Evolutionary conservation across 1,140 invertebrate species (phyloP).

Genomic region (Drosophila funebris): DNA sequence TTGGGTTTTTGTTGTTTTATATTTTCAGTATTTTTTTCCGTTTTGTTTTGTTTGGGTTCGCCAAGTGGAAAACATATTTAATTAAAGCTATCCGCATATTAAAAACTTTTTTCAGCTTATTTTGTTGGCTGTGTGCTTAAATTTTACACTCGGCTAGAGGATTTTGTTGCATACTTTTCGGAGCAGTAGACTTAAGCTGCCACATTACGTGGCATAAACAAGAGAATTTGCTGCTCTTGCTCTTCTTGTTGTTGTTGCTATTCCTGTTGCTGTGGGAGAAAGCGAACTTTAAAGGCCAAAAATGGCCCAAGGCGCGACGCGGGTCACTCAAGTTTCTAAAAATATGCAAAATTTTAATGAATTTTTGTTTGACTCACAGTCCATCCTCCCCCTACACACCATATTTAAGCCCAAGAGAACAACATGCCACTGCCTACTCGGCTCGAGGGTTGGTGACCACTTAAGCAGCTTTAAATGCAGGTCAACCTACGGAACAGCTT

Average conservation of each 20-base stretch:
- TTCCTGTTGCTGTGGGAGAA: slow-evolving; percentile 1
- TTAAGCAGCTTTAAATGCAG: slow-evolving; percentile 77
- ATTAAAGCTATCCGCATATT: slow-evolving; percentile 82
- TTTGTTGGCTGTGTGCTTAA: slow-evolving; percentile 41
- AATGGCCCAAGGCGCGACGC: slow-evolving; percentile 57
- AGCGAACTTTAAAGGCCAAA: slow-evolving; percentile 63
- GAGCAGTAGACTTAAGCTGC: slow-evolving; percentile 67
- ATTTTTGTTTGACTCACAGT: slow-evolving; percentile 65
- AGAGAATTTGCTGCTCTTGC: slow-evolving; percentile 33
- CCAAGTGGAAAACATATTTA: slow-evolving; percentile 81
- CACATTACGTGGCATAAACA: slow-evolving; percentile 78
- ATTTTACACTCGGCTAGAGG: slow-evolving; percentile 70
- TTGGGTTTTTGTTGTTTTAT: slow-evolving; percentile 2
- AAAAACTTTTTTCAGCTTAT: slow-evolving; percentile 62
- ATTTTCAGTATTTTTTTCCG: slow-evolving; percentile 42
- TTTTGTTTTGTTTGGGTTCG: slow-evolving; percentile 57
- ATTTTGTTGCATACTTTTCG: slow-evolving; percentile 55
- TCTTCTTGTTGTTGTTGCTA: not conserved
- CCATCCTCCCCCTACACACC: slow-evolving; percentile 5
- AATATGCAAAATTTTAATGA: slow-evolving; percentile 82
- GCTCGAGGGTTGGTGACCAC: slow-evolving; percentile 40
- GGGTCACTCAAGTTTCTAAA: slow-evolving; percentile 78
- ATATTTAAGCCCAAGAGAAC: not conserved
- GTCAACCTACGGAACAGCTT: slow-evolving; percentile 51
- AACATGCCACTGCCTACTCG: slow-evolving; percentile 30